A percentile compares a stretch with the other conserved stretches of the same genome.
These are phyloP conservation scores for Tinea pellionella DNA, from an alignment of 2,888 invertebrate species.

Conservation along the genomic window DNA sequence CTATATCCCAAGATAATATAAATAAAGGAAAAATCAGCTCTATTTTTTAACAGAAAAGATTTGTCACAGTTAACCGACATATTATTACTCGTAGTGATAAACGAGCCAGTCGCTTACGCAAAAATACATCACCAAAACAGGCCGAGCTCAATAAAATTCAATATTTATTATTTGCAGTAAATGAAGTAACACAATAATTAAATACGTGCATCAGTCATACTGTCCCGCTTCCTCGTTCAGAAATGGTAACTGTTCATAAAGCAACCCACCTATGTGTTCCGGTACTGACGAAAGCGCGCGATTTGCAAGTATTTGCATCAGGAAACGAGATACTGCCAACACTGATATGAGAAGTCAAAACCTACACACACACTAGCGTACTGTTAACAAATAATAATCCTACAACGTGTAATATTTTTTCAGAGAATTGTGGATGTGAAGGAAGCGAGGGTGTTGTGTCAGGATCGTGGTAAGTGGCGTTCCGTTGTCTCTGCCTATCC, in stretches of 20 bases:
- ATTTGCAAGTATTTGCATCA: slow-evolving; percentile 57
- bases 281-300: slow-evolving; percentile 13
- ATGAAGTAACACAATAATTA: not conserved
- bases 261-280: slow-evolving; percentile 24
- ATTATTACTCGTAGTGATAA: not conserved
- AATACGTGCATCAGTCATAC: slow-evolving; percentile 9
- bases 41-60: too few relatives aligned
- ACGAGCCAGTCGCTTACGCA: not conserved
- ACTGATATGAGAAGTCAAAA: not conserved
- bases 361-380: not conserved
- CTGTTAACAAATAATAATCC: not conserved
- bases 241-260: slow-evolving; percentile 30
- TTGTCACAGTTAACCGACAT: not conserved
- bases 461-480: too few relatives aligned
- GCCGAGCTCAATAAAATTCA: not conserved
- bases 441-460: too few relatives aligned
- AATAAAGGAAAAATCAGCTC: too few relatives aligned
- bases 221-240: slow-evolving; percentile 16
- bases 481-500: too few relatives aligned
- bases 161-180: slow-evolving; percentile 1
- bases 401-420: too few relatives aligned
- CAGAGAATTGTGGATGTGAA: too few relatives aligned
- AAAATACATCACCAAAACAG: not conserved
- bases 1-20: too few relatives aligned
- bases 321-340: slow-evolving; percentile 41